A percentile compares a stretch with the other conserved stretches of the same genome.
Evolutionary conservation across 2,113 vertebrate species (phyloP).

Genomic region (Myrmecophaga tridactyla): DNA sequence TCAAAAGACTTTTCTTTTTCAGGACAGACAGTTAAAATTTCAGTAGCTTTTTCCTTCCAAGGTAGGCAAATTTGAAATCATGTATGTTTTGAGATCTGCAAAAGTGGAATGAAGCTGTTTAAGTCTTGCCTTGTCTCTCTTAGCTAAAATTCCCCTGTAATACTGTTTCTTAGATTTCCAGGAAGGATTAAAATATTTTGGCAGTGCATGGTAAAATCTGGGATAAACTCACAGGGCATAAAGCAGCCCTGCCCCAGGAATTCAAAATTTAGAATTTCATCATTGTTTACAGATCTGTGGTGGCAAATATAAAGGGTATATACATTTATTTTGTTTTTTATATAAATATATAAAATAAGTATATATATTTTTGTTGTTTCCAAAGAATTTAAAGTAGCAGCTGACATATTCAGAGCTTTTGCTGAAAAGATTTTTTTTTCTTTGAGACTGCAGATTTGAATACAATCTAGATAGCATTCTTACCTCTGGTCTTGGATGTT

Average conservation of each 20-base stretch:
- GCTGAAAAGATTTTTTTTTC: slow-evolving; percentile 12
- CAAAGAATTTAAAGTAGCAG: neutral
- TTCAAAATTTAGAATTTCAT: neutral
- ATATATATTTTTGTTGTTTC: too few species aligned
- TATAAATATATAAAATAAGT: too few species aligned
- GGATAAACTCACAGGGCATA: neutral
- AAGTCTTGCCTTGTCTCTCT: neutral
- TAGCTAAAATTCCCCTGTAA: neutral
- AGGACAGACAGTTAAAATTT: neutral
- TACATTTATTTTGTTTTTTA: neutral
- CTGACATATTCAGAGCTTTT: neutral
- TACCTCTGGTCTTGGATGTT: neutral
- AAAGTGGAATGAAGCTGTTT: neutral
- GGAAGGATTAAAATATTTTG: slow-evolving; percentile 18
- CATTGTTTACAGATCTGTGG: neutral
- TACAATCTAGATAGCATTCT: neutral
- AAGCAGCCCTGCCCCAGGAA: neutral
- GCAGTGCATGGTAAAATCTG: neutral
- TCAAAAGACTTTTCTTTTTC: slow-evolving; percentile 3
- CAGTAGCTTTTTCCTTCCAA: neutral
- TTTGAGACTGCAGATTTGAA: neutral
- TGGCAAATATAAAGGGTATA: neutral
- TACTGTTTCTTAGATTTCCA: neutral
- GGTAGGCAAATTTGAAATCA: neutral
- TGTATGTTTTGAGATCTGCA: neutral